These are phyloP conservation scores for Biston betularia DNA, from an alignment of 2,888 invertebrate genomes.

Conservation along the genomic window DNA sequence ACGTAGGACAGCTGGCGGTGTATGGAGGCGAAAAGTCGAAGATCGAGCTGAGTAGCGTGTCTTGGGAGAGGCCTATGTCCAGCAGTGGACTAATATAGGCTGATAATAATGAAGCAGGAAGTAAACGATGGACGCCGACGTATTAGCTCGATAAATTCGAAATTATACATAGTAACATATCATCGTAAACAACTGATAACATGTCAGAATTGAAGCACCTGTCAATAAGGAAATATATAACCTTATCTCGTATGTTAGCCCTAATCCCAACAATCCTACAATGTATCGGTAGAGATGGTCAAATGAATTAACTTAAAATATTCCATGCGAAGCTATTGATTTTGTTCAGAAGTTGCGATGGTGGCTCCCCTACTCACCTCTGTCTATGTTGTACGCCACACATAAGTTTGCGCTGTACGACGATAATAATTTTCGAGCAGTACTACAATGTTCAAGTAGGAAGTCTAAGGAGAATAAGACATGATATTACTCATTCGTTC, in stretches of 20 bases:
- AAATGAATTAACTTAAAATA: neutral
- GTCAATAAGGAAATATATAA: conserved; percentile 32
- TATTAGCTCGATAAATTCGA: neutral
- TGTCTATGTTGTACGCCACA: no score
- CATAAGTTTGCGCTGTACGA: neutral
- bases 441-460: conserved; percentile 18
- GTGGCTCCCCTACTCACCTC: neutral
- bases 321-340: neutral
- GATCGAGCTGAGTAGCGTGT: no score
- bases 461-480: conserved; percentile 8
- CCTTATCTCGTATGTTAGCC: conserved; percentile 26
- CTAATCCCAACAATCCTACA: conserved; percentile 11
- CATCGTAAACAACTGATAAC: conserved; percentile 21
- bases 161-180: neutral
- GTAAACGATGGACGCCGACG: neutral
- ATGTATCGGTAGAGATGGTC: neutral
- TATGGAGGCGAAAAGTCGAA: no score
- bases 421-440: neutral
- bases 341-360: neutral
- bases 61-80: no score
- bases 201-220: conserved; percentile 22
- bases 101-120: neutral
- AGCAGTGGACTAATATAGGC: no score
- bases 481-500: conserved; percentile 16
- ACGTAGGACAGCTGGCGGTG: no score